phyloP scores from a whole-genome alignment of 1,140 invertebrate species.

The Bombus huntii region DNA sequence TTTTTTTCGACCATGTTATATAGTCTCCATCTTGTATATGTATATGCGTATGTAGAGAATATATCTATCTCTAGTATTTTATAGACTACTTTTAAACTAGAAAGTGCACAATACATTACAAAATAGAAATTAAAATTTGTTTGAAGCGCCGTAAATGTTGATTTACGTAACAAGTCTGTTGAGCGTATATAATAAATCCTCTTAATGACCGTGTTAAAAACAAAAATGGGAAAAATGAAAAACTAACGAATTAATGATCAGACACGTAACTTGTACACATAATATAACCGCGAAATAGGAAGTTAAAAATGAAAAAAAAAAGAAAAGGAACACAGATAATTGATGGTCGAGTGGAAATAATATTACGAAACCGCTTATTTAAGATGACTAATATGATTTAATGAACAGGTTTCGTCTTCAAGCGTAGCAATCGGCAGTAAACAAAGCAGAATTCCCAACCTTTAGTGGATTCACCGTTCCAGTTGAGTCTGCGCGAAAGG shows the following conservation, averaged over 20 bases:
- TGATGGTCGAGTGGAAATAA: not conserved
- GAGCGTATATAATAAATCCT: not conserved
- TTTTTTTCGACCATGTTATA: no score
- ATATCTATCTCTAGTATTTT: no score
- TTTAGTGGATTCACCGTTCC: slow-evolving; percentile 94
- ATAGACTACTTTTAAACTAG: no score
- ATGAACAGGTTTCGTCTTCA: not conserved
- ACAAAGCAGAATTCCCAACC: slow-evolving; percentile 83
- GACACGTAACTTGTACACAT: not conserved
- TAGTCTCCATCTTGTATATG: no score
- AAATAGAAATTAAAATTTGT: not conserved
- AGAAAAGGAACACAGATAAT: not conserved
- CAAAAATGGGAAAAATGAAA: not conserved
- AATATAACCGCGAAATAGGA: not conserved
- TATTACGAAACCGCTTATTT: not conserved
- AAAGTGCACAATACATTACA: not conserved
- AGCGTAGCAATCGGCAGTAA: not conserved
- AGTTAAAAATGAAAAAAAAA: not conserved
- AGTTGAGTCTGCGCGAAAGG: slow-evolving; percentile 93
- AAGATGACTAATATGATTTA: no score
- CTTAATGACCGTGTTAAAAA: no score
- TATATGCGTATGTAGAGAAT: no score
- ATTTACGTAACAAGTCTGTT: not conserved
- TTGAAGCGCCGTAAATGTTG: not conserved
- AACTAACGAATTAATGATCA: not conserved